phyloP scores from a whole-genome alignment of 2,888 invertebrate genomes.

The Palloptera scutellata region DNA sequence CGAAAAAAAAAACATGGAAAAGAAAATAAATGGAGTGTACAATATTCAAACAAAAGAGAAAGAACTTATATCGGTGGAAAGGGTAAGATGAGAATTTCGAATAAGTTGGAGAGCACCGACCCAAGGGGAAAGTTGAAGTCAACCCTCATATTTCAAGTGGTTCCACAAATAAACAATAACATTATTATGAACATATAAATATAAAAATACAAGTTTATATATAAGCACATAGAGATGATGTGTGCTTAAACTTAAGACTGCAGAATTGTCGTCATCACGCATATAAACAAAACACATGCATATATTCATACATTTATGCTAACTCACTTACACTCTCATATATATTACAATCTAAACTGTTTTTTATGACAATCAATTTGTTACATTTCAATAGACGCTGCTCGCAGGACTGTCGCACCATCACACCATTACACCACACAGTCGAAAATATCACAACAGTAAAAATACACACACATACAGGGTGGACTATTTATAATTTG shows the following conservation, averaged over 20 bases:
- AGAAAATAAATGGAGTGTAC: slow-evolving; percentile 58
- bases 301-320: background rate
- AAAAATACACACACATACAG: background rate
- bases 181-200: slow-evolving; percentile 13
- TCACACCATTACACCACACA: background rate
- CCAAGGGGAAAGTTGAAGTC: slow-evolving; percentile 52
- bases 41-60: slow-evolving; percentile 37
- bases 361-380: slow-evolving; percentile 62
- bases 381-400: slow-evolving; percentile 57
- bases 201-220: slow-evolving; percentile 1
- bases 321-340: background rate
- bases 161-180: slow-evolving; percentile 17
- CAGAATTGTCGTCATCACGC: too few relatives aligned
- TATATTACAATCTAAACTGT: slow-evolving; percentile 49
- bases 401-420: background rate
- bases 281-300: background rate
- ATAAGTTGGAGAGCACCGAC: slow-evolving; percentile 44
- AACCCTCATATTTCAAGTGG: slow-evolving; percentile 29
- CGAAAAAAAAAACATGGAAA: slow-evolving; percentile 35
- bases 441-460: slow-evolving; percentile 12
- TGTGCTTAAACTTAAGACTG: too few relatives aligned
- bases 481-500: too few relatives aligned
- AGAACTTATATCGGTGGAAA: background rate
- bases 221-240: too few relatives aligned
- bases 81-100: background rate